Evolutionary conservation across 2,113 vertebrate genomes (phyloP).

Genomic region (Crotalus viridis): DNA sequence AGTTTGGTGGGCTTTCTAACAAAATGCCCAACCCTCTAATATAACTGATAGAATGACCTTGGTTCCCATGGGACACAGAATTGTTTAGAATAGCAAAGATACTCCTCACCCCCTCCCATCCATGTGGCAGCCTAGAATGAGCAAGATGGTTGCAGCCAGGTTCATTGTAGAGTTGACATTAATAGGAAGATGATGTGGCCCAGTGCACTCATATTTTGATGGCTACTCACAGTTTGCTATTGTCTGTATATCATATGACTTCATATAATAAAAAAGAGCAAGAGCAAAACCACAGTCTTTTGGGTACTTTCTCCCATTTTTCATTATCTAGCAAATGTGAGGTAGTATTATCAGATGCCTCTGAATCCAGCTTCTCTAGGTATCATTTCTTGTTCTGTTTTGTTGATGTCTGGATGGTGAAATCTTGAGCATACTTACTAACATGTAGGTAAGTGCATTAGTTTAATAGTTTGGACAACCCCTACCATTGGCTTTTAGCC

Average conservation of each 20-base stretch:
- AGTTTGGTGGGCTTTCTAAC: too few relatives aligned
- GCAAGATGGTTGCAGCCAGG: too few relatives aligned
- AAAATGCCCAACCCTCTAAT: too few relatives aligned
- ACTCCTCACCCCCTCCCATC: too few relatives aligned
- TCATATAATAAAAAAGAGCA: not conserved
- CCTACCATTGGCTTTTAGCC: not conserved
- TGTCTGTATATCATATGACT: not conserved
- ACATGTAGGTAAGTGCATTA: not conserved
- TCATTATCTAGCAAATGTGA: not conserved
- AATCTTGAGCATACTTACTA: not conserved
- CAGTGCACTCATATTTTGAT: not conserved
- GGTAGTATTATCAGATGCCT: not conserved
- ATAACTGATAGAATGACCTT: too few relatives aligned
- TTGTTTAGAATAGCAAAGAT: too few relatives aligned
- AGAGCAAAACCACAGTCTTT: not conserved
- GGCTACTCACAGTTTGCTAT: not conserved
- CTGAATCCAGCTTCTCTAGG: not conserved
- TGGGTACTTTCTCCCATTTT: not conserved
- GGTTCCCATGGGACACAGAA: too few relatives aligned
- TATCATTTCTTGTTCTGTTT: not conserved
- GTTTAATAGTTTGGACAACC: not conserved
- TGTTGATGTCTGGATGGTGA: not conserved
- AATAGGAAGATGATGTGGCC: not conserved
- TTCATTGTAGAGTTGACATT: too few relatives aligned
- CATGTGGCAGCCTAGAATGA: too few relatives aligned